Percentiles rank a stretch among this genome's conserved stretches.
phyloP scores from a whole-genome alignment of 2,888 invertebrate genomes.

The Acronicta aceris region DNA sequence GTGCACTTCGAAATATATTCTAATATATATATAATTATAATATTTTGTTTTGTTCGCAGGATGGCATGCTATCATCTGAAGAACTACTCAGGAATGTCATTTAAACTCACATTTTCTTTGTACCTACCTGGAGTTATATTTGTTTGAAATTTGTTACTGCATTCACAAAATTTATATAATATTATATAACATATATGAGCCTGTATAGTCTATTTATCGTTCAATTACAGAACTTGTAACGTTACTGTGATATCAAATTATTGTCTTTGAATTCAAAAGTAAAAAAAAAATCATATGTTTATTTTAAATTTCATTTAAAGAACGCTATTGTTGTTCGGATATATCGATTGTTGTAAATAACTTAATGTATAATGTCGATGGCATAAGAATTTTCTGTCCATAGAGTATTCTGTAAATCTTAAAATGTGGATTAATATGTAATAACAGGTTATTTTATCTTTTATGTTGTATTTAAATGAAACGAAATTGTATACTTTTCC shows the following conservation, averaged over 20 bases:
- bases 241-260: slow-evolving; percentile 83
- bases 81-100: slow-evolving; percentile 87
- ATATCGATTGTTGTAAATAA: slow-evolving; percentile 76
- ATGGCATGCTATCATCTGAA: slow-evolving; percentile 88
- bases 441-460: slow-evolving; percentile 42
- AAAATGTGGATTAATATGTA: slow-evolving; percentile 63
- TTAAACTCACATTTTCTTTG: slow-evolving; percentile 64
- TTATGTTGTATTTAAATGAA: slow-evolving; percentile 18
- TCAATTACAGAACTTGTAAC: slow-evolving; percentile 68
- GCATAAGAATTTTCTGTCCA: slow-evolving; percentile 76
- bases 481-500: slow-evolving; percentile 17
- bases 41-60: slow-evolving; percentile 76
- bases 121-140: slow-evolving; percentile 60
- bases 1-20: neutral
- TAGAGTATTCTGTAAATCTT: slow-evolving; percentile 68
- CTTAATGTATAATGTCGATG: slow-evolving; percentile 68
- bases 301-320: slow-evolving; percentile 47
- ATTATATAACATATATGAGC: slow-evolving; percentile 51
- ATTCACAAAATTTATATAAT: slow-evolving; percentile 50
- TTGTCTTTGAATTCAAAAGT: slow-evolving; percentile 58
- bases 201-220: slow-evolving; percentile 59
- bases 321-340: slow-evolving; percentile 56
- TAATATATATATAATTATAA: too few relatives aligned
- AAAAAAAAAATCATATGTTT: slow-evolving; percentile 55
- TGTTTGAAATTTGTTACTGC: slow-evolving; percentile 65